Conservation (phyloP, 2,113 vertebrate genomes). For the Nycticorax nycticorax region DNA sequence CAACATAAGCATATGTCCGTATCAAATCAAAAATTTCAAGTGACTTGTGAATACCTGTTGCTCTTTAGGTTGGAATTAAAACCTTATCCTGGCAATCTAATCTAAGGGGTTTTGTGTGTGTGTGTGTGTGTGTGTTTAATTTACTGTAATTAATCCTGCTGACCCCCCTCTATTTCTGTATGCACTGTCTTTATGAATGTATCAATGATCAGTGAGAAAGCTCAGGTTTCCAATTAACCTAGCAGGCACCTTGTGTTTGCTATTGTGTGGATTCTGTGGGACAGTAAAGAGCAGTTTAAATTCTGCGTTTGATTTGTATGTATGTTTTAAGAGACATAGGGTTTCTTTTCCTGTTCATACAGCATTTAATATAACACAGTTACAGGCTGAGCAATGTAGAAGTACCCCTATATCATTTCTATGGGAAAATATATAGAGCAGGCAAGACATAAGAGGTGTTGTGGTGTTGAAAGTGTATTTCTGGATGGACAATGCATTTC, state of each 20-base stretch:
- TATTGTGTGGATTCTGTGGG: not conserved
- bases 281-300: not conserved
- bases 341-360: not conserved
- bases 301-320: not conserved
- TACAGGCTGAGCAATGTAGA: not conserved
- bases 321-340: not conserved
- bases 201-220: not conserved
- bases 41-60: not conserved
- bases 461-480: not conserved
- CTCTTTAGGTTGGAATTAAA: not conserved
- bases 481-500: not conserved
- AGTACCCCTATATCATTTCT: not conserved
- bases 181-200: not conserved
- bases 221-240: not conserved
- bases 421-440: not conserved
- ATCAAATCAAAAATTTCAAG: not conserved
- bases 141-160: not conserved
- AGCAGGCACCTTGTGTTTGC: not conserved
- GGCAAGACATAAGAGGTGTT: not conserved
- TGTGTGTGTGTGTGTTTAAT: not conserved
- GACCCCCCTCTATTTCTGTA: not conserved
- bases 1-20: not conserved
- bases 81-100: not conserved
- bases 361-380: not conserved
- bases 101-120: not conserved